Evolutionary conservation across 1,140 invertebrate species (phyloP).

Genomic region (Charaxes varanes): DNA sequence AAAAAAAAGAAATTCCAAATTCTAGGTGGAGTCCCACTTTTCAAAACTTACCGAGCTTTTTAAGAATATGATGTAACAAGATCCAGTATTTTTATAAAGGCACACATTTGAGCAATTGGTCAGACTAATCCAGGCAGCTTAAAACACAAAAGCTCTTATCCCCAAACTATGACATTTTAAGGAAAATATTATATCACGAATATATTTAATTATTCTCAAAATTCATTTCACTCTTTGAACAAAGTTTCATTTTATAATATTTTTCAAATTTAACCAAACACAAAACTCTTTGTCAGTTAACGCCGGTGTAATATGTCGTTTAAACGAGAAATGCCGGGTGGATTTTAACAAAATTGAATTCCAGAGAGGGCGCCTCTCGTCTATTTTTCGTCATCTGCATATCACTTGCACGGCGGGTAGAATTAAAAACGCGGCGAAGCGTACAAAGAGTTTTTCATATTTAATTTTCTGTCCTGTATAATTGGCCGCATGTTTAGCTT

Average conservation of each 20-base stretch:
- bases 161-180: too few species aligned
- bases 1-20: too few species aligned
- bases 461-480: conserved; percentile 63
- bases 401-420: conserved; percentile 26
- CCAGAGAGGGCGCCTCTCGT: conserved; percentile 31
- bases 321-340: not conserved
- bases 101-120: too few species aligned
- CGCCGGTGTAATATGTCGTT: not conserved
- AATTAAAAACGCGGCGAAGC: conserved; percentile 23
- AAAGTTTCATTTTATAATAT: not conserved
- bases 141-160: too few species aligned
- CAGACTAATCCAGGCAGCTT: too few species aligned
- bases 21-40: too few species aligned
- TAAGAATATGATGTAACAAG: too few species aligned
- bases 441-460: conserved; percentile 59
- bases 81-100: too few species aligned
- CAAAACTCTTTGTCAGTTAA: not conserved
- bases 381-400: conserved; percentile 58
- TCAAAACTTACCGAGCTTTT: too few species aligned
- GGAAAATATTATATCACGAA: too few species aligned
- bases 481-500: conserved; percentile 49
- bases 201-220: not conserved
- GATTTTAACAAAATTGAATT: not conserved
- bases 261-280: not conserved
- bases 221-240: not conserved